Evolutionary conservation across 2,113 vertebrate genomes (phyloP).

Genomic region (Myrmecophaga tridactyla): DNA sequence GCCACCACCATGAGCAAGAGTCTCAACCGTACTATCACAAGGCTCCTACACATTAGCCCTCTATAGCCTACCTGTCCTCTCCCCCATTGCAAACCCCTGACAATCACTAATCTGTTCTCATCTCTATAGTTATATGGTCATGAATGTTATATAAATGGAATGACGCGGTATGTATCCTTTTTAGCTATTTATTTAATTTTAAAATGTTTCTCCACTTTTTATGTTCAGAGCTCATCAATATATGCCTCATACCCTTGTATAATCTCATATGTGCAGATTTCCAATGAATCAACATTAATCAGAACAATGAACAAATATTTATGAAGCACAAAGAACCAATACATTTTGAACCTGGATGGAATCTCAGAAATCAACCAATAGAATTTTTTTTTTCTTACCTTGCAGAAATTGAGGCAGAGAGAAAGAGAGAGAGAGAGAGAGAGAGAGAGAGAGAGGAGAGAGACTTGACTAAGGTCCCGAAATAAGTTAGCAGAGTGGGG

Average conservation of each 20-base stretch:
- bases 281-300: not conserved
- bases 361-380: slow-evolving; percentile 7
- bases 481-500: not conserved
- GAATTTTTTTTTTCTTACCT: not conserved
- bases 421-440: no score
- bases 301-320: not conserved
- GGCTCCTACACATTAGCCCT: no score
- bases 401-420: not conserved
- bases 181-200: not conserved
- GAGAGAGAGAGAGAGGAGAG: no score
- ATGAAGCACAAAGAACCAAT: not conserved
- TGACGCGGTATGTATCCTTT: no score
- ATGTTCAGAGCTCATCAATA: slow-evolving; percentile 21
- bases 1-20: no score
- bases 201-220: slow-evolving; percentile 47
- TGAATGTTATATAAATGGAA: no score
- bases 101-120: no score
- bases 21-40: no score
- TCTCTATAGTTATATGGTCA: no score
- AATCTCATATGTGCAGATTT: not conserved
- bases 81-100: no score
- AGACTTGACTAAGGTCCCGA: not conserved
- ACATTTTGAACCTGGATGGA: not conserved
- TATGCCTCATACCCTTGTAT: not conserved
- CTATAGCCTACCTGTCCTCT: no score